Base-by-base conservation (phyloP, 2,888 invertebrate species). In the Glomeris marginata region DNA sequence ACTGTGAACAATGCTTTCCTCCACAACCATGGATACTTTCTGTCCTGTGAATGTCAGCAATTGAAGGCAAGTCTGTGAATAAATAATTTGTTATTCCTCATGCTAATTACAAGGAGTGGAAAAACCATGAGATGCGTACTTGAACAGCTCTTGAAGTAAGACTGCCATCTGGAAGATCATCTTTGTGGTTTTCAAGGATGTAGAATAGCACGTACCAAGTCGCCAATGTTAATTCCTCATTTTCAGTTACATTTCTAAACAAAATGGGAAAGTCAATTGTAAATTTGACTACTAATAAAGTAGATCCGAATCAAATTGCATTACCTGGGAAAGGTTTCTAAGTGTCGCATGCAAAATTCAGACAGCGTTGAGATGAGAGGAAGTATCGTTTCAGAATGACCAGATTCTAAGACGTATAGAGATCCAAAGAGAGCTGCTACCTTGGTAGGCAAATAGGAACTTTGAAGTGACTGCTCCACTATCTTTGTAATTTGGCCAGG, bases 181-280 rank as follows among this genome's bases (percentile, higher is more conserved):
- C 62, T 21, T 61, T 61, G 56, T 64, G 67, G 52, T 68, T 66
- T 66, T 85, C 84, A 59, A 84, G 71, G 52, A 85, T 68, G 66
- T 79, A 82, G 66, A 84, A 84, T 45, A 79, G 77, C 45, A 82
- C 66, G 28, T 81, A 75, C 82, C 84, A 84, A 61, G 84, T 73
- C 45, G 78, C 68, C 56, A 81, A 68, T 49, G 76, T 74, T 62
- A 83, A 81, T 56, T 77, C 77, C 61, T 78, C 77, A 58, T 67
- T 69, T 49, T 66, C 64, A 53, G 54, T 56, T 46, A 54, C 55
- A 10, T 54, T 53, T 22, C 60, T 62, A 52, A 22, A 51, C 22
- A 10, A 5, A 11, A 44, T 11, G 8, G 38, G n/a, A 38, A 47
- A 18, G 11, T 38, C 18, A 45, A n/a, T 6, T 33, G 4, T 22